Evolutionary conservation across 35 echinoderm and acorn worm species (phyloP), one percentile per base, ranked within the genome.

Genomic region (Apostichopus japonicus): DNA sequence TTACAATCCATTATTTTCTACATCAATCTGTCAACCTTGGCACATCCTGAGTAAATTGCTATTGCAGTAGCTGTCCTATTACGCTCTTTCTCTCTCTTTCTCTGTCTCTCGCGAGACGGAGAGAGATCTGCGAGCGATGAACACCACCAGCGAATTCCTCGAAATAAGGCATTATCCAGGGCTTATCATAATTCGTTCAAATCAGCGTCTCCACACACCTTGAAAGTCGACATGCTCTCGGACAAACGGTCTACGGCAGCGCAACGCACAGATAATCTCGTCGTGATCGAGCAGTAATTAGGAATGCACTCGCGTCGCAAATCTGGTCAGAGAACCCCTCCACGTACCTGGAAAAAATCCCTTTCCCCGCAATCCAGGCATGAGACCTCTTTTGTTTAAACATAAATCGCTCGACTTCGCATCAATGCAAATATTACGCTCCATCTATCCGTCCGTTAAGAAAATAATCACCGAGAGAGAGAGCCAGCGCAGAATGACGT

Each of bases 381-480:
- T 44, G 33, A 44, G 33, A 67, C 63, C 54, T 17, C 33, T 83
- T 44, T 44, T 83, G 24, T 83, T 54, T 54, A 83, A 53, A 33
- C 79, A 83, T 83, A 44, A 83, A 19, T 55, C 79, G 79, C 79
- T 53, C 54, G 79, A 55, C 54, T 55, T 44, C 79, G 54, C 79
- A 52, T 83, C 79, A 54, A 54, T 83, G 44, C 79, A 83, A 55
- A 83, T 83, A 83, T 33, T 52, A 54, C 24, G 16, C 0, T 15
- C 79, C 11, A 83, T 83, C 27, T 83, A 83, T 83, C 51, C 54
- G 15, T 55, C 15, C 79, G 17, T 83, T 52, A 83, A 83, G 79
- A 83, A 83, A 83, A 83, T 54, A 83, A 83, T 83, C 79, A 83
- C 54, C 17, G 79, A 13, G 6, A 52, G 6, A 17, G 63, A 67